These are phyloP conservation scores for Jordanella pulchra DNA, from an alignment of 2,797 vertebrate genomes.

Conservation along the genomic window DNA sequence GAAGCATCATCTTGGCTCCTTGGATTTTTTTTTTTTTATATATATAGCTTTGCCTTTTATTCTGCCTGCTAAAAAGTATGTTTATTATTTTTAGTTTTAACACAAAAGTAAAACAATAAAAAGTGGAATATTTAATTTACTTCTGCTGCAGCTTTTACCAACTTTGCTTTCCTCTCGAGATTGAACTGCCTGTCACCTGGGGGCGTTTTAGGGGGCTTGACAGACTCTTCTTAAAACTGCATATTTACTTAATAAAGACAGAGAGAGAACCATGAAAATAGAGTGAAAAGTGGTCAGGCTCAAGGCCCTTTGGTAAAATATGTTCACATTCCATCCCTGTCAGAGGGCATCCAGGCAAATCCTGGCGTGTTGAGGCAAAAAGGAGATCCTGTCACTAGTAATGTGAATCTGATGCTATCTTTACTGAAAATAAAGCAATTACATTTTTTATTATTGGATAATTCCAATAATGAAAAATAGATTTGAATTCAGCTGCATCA, in stretches of 20 bases:
- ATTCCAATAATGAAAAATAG: background rate
- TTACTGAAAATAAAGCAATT: background rate
- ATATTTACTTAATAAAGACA: constrained; percentile 60
- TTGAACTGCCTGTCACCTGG: constrained; percentile 70
- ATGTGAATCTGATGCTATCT: constrained; percentile 1
- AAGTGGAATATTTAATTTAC: constrained; percentile 4
- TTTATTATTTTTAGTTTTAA: background rate
- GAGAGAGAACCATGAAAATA: constrained; percentile 55
- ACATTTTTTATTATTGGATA: background rate
- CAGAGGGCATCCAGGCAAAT: constrained; percentile 77
- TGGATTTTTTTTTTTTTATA: background rate
- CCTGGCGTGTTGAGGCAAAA: constrained; percentile 70
- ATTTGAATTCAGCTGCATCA: constrained; percentile 16
- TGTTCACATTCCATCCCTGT: constrained; percentile 79
- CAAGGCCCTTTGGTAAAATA: constrained; percentile 73
- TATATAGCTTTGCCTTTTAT: background rate
- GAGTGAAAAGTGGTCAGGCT: constrained; percentile 76
- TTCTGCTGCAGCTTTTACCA: background rate
- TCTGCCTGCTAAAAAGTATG: background rate
- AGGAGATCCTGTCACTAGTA: constrained; percentile 40
- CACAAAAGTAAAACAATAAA: background rate
- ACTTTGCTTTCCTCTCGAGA: constrained; percentile 11
- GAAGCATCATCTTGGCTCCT: background rate
- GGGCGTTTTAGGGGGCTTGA: constrained; percentile 57
- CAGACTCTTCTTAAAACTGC: constrained; percentile 57